phyloP scores from a whole-genome alignment of 2,113 vertebrate species.

The Bucco capensis region DNA sequence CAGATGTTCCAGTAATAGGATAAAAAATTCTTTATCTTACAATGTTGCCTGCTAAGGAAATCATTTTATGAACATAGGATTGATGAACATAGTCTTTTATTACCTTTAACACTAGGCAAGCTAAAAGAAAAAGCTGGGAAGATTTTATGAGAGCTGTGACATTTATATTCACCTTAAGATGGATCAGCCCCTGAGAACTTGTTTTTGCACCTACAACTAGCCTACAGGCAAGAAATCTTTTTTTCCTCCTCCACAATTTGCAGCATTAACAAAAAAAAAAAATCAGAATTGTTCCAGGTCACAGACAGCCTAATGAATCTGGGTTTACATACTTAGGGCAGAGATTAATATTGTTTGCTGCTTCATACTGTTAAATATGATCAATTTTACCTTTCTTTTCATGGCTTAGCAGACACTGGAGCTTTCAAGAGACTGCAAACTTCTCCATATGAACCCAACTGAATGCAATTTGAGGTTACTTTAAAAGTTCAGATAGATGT shows the following conservation, averaged over 20 bases:
- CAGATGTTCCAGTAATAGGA: background rate
- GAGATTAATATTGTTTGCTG: background rate
- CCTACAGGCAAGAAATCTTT: background rate
- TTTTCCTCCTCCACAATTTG: background rate
- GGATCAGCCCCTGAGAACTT: background rate
- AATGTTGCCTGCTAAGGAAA: background rate
- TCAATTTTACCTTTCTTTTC: conserved; percentile 28
- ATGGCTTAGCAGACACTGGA: background rate
- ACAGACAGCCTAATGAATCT: background rate
- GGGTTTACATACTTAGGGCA: background rate
- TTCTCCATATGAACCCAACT: background rate
- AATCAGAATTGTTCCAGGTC: conserved; percentile 21
- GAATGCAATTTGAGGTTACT: conserved; percentile 41
- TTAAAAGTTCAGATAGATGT: background rate
- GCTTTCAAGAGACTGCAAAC: conserved; percentile 21
- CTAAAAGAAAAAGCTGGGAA: background rate
- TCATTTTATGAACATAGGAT: background rate
- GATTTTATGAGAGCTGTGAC: background rate
- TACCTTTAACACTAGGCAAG: background rate
- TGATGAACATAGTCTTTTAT: background rate
- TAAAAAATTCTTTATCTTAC: background rate
- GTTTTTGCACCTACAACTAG: background rate
- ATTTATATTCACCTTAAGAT: background rate
- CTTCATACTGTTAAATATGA: conserved; percentile 6
- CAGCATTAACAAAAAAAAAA: background rate